Percentiles rank a stretch among this genome's conserved stretches.
These are phyloP conservation scores for Agrenia bidenticulata DNA, from an alignment of 2,888 invertebrate genomes.

Conservation along the genomic window DNA sequence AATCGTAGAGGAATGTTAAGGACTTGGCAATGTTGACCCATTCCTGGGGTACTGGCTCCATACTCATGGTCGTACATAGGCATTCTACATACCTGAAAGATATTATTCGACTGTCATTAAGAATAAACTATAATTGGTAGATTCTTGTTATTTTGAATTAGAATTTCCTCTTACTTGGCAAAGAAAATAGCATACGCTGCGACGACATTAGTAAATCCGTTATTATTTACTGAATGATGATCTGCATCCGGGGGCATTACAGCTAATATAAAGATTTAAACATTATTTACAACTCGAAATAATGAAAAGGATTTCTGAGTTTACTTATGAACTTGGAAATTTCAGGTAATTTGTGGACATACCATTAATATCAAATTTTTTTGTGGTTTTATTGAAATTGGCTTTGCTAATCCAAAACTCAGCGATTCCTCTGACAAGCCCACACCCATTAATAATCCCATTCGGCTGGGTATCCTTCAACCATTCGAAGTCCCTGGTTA, in stretches of 20 bases:
- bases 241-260: constrained; percentile 56
- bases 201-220: constrained; percentile 55
- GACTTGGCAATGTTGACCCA: constrained; percentile 52
- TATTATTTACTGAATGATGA: constrained; percentile 54
- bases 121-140: neutral
- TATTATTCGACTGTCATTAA: neutral
- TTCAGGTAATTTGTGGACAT: neutral
- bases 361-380: constrained; percentile 50
- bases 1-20: constrained; percentile 55
- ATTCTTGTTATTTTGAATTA: too few relatives aligned
- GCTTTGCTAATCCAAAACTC: constrained; percentile 51
- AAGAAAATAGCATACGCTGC: constrained; percentile 53
- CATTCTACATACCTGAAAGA: constrained; percentile 50
- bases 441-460: constrained; percentile 51
- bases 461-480: constrained; percentile 27
- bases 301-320: too few relatives aligned
- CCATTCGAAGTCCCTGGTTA: constrained; percentile 48
- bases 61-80: constrained; percentile 33
- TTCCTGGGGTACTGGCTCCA: constrained; percentile 46
- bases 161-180: constrained; percentile 47
- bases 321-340: neutral
- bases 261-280: too few relatives aligned
- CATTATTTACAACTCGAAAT: neutral
- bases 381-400: constrained; percentile 35
- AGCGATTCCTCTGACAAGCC: constrained; percentile 50